Conservation (phyloP, 2,113 vertebrate species). For the Datnioides undecimradiatus region DNA sequence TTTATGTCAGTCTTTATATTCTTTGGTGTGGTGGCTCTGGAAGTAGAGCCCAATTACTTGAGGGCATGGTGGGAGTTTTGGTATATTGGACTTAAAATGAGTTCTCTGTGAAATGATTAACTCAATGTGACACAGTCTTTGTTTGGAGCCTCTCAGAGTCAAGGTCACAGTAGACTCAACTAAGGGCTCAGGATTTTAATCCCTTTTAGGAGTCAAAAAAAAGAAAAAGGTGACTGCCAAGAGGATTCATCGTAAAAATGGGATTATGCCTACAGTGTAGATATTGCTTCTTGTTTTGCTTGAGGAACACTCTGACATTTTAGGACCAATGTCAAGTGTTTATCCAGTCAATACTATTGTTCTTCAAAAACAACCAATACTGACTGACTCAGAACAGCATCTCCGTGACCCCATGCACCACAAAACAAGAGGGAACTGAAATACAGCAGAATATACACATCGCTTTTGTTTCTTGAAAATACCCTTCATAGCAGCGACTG, state of each 20-base stretch:
- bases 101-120: constrained; percentile 52
- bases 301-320: constrained; percentile 30
- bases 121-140: constrained; percentile 58
- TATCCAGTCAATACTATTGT: background rate
- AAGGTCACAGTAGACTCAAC: constrained; percentile 57
- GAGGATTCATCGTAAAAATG: constrained; percentile 43
- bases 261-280: constrained; percentile 37
- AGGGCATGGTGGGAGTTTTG: constrained; percentile 17
- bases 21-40: constrained; percentile 17
- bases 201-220: constrained; percentile 47
- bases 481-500: background rate
- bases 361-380: constrained; percentile 1
- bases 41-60: constrained; percentile 31
- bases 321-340: constrained; percentile 28
- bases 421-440: background rate
- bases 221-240: constrained; percentile 44
- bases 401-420: background rate
- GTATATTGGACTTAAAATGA: constrained; percentile 35
- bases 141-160: constrained; percentile 58
- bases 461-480: constrained; percentile 33
- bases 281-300: constrained; percentile 38
- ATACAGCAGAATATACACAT: constrained; percentile 28
- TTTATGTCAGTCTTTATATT: constrained; percentile 38
- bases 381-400: background rate
- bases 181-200: constrained; percentile 63